phyloP scores from a whole-genome alignment of 1,140 invertebrate species.

The Lordiphosa stackelbergi region DNA sequence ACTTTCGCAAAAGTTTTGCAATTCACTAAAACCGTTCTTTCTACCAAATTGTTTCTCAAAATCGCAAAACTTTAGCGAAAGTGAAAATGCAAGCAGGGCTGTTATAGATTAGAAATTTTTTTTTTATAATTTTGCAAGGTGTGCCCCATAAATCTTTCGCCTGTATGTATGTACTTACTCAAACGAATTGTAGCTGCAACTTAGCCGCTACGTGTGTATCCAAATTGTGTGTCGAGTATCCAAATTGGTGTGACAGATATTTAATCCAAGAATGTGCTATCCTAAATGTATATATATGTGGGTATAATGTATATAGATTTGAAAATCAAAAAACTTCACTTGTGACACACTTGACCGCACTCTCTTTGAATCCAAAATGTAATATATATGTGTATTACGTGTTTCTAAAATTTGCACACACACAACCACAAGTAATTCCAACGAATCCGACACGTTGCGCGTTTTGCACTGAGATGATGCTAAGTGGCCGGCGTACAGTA shows the following conservation, averaged over 20 bases:
- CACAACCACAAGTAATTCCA: conserved; percentile 13
- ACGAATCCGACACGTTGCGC: conserved; percentile 43
- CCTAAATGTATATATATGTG: conserved; percentile 28
- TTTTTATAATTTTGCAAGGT: too few species aligned
- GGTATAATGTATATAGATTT: conserved; percentile 15
- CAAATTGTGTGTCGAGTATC: conserved; percentile 52
- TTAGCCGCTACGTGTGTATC: conserved; percentile 48
- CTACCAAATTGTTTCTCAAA: too few species aligned
- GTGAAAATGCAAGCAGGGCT: too few species aligned
- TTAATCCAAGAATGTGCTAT: conserved; percentile 60
- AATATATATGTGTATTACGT: conserved; percentile 22
- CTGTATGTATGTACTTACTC: conserved; percentile 46
- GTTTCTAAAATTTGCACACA: conserved; percentile 18
- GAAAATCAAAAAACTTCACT: conserved; percentile 31
- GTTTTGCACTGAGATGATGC: conserved; percentile 29
- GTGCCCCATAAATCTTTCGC: conserved; percentile 8
- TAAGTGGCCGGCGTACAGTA: conserved; percentile 60
- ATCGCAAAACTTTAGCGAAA: too few species aligned
- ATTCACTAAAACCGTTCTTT: too few species aligned
- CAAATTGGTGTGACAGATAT: conserved; percentile 54
- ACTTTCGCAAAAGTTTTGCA: too few species aligned
- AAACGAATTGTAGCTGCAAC: conserved; percentile 56
- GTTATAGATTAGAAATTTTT: too few species aligned
- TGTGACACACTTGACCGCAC: conserved; percentile 30
- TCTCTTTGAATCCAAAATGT: conserved; percentile 15